These are phyloP conservation scores for Eupithecia inturbata DNA, from an alignment of 2,888 invertebrate species.

Conservation along the genomic window DNA sequence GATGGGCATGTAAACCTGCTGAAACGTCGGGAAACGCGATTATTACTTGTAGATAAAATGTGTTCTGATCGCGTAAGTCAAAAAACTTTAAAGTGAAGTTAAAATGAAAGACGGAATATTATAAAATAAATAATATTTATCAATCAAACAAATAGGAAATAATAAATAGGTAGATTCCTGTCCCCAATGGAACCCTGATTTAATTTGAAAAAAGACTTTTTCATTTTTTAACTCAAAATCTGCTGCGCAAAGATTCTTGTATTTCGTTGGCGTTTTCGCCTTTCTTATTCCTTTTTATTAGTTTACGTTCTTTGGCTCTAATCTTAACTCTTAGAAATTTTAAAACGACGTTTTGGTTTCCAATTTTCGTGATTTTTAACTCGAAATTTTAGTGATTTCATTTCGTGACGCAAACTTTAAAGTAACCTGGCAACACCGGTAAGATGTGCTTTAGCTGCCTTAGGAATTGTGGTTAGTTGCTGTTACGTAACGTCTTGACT, in stretches of 20 bases:
- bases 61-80: too few species aligned
- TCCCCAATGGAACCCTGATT: not conserved
- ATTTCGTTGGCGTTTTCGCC: not conserved
- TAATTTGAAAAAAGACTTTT: not conserved
- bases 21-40: not conserved
- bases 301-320: not conserved
- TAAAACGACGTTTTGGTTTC: too few species aligned
- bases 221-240: not conserved
- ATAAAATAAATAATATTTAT: not conserved
- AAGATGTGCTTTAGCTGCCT: conserved; percentile 19
- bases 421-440: conserved; percentile 21
- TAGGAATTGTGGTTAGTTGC: conserved; percentile 29
- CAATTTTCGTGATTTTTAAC: too few species aligned
- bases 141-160: not conserved
- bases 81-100: not conserved
- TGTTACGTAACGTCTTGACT: conserved; percentile 26
- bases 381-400: not conserved
- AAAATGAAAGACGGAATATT: not conserved
- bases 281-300: not conserved
- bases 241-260: not conserved
- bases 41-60: too few species aligned
- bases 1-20: too few species aligned
- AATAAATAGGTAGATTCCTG: not conserved
- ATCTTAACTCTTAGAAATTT: not conserved
- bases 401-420: not conserved